Evolutionary conservation across 2,797 vertebrate genomes (phyloP), one percentile per base, ranked within the genome.

Genomic region (Gymnothorax reevesii): DNA sequence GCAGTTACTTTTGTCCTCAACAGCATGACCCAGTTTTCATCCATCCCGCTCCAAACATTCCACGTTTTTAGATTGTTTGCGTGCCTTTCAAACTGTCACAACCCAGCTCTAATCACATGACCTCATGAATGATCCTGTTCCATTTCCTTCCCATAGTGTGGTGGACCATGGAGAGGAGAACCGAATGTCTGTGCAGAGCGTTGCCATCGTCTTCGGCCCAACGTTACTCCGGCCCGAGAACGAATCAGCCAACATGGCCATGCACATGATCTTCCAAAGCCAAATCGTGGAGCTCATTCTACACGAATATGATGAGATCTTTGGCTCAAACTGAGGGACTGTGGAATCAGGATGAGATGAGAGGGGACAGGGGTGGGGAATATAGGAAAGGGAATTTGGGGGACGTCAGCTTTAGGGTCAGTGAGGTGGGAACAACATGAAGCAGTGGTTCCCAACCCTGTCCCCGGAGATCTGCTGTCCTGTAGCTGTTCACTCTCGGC

Each of bases 181-280:
- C 93, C 96, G 98, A 85, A 99, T 99, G 98, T 97, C 98, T 0
- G 93, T 96, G 55, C 98, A 99, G 92, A 97, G 97, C 25, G 3
- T 97, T 0, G 97, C 98, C 87, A 99, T 99, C 0, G 98, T 99
- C 85, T 98, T 99, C 0, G 98, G 98, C 1, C 98, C 98, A 82
- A 99, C 98, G 0, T 90, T 99, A 88, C 96, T 99, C 84, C 94
- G 96, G 15, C 97, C 98, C 0, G 96, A 97, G 86, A 92, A 89
- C 0, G 97, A 99, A 93, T 97, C 97, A 0, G 86, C 91, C 55
- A 98, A 95, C 91, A 97, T 99, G 94, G 97, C 98, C 8, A 90
- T 98, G 93, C 95, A 97, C 92, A 98, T 98, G 98, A 97, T 98
- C 71, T 98, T 97, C 94, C 98, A 99, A 95, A 99, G 97, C 93